These are phyloP conservation scores for Caenorhabditis sp. DNA, from an alignment of 2,888 invertebrate species.

Conservation along the genomic window DNA sequence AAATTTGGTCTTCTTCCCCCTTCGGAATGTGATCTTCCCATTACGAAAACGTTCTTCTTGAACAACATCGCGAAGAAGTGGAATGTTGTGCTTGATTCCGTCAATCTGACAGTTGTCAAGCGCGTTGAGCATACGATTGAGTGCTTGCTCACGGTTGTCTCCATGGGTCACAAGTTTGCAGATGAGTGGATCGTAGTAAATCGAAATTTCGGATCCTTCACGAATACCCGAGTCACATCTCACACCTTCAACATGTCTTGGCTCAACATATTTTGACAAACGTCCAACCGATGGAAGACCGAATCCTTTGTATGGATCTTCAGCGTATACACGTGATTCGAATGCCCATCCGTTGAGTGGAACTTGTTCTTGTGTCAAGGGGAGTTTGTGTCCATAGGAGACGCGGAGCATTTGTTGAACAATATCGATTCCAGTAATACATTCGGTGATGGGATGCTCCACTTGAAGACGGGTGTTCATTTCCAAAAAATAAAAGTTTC, in stretches of 20 bases:
- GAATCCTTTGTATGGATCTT: conserved; percentile 79
- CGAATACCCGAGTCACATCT: conserved; percentile 79
- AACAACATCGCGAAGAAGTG: conserved; percentile 77
- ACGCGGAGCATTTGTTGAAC: conserved; percentile 79
- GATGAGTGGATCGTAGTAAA: conserved; percentile 80
- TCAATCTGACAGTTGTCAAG: conserved; percentile 78
- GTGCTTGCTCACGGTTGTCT: conserved; percentile 75
- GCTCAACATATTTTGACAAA: conserved; percentile 76
- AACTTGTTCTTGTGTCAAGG: conserved; percentile 76
- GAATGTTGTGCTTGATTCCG: conserved; percentile 78
- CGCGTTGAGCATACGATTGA: conserved; percentile 76
- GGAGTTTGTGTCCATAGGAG: conserved; percentile 77
- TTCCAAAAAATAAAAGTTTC: conserved; percentile 79
- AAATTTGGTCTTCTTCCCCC: conserved; percentile 79
- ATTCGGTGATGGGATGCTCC: conserved; percentile 80
- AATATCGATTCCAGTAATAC: conserved; percentile 78
- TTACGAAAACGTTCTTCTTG: conserved; percentile 76
- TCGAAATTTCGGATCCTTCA: conserved; percentile 79
- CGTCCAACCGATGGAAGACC: conserved; percentile 79
- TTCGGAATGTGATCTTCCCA: conserved; percentile 76
- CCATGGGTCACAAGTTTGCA: conserved; percentile 79
- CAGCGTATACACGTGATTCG: conserved; percentile 79
- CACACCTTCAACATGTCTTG: conserved; percentile 71
- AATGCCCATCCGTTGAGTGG: conserved; percentile 77
- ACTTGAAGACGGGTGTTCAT: conserved; percentile 79